Conservation (phyloP, 1,140 invertebrate genomes). For the Notospermus geniculatus region DNA sequence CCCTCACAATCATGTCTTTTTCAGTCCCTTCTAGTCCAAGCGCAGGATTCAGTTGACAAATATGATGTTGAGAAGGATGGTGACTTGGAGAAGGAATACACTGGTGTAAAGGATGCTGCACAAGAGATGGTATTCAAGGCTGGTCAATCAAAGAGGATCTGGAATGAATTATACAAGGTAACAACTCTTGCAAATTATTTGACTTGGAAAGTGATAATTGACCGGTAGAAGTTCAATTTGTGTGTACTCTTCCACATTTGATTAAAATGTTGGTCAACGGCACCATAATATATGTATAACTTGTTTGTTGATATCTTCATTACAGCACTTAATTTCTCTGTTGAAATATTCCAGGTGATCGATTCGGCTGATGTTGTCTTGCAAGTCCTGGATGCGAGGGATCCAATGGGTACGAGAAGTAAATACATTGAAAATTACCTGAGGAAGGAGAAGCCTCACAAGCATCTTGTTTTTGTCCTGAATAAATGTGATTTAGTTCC, state of each 20-base stretch:
- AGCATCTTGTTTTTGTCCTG: constrained; percentile 90
- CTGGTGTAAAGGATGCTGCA: constrained; percentile 46
- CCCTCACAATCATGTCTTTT: constrained; percentile 39
- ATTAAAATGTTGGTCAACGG: too few relatives aligned
- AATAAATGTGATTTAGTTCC: constrained; percentile 94
- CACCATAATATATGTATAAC: too few relatives aligned
- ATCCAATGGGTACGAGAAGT: constrained; percentile 93
- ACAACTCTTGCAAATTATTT: constrained; percentile 1
- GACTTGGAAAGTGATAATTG: too few relatives aligned
- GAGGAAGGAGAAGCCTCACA: constrained; percentile 86
- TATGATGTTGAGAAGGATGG: constrained; percentile 80
- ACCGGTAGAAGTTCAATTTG: too few relatives aligned
- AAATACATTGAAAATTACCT: constrained; percentile 88
- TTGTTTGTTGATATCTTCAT: neutral
- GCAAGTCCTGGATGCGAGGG: constrained; percentile 88
- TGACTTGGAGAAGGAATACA: constrained; percentile 66
- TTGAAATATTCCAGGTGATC: constrained; percentile 68
- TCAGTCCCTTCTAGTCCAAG: constrained; percentile 5
- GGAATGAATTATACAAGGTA: constrained; percentile 98
- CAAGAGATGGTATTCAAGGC: constrained; percentile 59
- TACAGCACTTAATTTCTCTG: neutral
- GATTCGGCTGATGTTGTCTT: constrained; percentile 97
- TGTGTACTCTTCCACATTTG: too few relatives aligned
- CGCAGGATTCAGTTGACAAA: constrained; percentile 62
- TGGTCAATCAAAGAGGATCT: constrained; percentile 95